Conservation (phyloP, 2,888 invertebrate species). For the Lithophane socia region DNA sequence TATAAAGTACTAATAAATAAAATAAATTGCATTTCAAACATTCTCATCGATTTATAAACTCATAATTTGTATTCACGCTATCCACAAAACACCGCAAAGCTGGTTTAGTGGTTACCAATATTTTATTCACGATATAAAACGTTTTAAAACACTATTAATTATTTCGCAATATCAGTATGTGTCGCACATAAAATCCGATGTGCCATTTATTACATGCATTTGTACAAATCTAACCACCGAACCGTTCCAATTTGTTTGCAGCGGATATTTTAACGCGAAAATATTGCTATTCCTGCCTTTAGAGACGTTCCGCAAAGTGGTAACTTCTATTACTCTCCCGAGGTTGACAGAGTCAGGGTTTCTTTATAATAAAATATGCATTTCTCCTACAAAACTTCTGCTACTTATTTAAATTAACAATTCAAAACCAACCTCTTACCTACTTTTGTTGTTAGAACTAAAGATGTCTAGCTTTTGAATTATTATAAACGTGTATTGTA, state of each 20-base stretch:
- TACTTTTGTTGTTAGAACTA: conserved; percentile 4
- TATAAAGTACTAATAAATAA: background rate
- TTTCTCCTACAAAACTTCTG: conserved; percentile 36
- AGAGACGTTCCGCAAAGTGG: conserved; percentile 16
- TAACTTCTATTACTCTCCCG: conserved; percentile 39
- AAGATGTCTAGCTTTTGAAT: background rate
- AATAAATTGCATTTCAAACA: background rate
- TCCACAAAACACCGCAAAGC: background rate
- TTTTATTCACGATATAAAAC: conserved; percentile 13
- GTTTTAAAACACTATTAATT: conserved; percentile 5
- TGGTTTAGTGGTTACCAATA: background rate
- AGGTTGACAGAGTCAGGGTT: conserved; percentile 24
- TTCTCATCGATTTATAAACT: background rate
- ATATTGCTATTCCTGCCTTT: conserved; percentile 31
- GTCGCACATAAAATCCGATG: conserved; percentile 17
- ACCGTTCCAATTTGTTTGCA: conserved; percentile 42
- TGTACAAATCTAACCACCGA: conserved; percentile 30
- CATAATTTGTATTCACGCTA: background rate
- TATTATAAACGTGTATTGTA: background rate
- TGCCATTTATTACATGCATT: conserved; percentile 33
- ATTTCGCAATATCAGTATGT: conserved; percentile 11
- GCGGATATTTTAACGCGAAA: conserved; percentile 36
- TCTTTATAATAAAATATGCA: conserved; percentile 42
- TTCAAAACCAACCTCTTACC: conserved; percentile 26
- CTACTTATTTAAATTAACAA: conserved; percentile 42